Base-by-base conservation (phyloP, 2,113 vertebrate genomes). In the Gambusia holbrooki region DNA sequence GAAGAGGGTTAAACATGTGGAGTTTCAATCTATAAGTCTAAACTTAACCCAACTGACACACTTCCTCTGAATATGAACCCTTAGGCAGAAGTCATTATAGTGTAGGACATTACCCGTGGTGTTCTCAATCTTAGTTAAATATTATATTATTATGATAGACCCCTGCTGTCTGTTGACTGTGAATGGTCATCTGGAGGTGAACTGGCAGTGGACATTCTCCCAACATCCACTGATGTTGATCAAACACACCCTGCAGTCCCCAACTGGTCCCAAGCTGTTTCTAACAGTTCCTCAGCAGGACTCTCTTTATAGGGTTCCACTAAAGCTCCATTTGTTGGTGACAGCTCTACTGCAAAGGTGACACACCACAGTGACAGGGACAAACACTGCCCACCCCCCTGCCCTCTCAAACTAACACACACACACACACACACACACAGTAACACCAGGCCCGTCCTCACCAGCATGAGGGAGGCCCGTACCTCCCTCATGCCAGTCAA, bases 251-350 rank as follows among this genome's bases (percentile, higher is more conserved):
- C 91, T 77, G 84, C 84, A 79, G 83, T 80, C 82, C 74, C 74
- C 83, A 79, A 71, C 85, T 33, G 86, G 88, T 86, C 74, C 69
- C 89, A 84, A 87, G 85, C 89, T 91, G 90, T 92, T 85, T 88
- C 89, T 86, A 87, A 92, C 88, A 91, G 84, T 71, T 84, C 84
- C 90, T 64, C 92, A 91, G 92, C 89, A 85, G 80, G 89, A 87
- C 80, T 77, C 84, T 82, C 90, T 87, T 91, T 86, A 84, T 81
- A 78, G 87, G 92, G 87, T 87, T 90, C 91, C 90, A 84, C 88
- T 84, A 66, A 85, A 74, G 88, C 90, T 85, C 90, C 90, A 92
- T 90, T 93, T 92, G 90, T 88, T 88, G 82, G 90, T 89, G 91
- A 92, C 91, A 93, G 88, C 77, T 6, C 84, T 85, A 81, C 88